phyloP scores from a whole-genome alignment of 37 sponge, comb jelly and placozoan genomes.

The Lycopodina hypogea region DNA sequence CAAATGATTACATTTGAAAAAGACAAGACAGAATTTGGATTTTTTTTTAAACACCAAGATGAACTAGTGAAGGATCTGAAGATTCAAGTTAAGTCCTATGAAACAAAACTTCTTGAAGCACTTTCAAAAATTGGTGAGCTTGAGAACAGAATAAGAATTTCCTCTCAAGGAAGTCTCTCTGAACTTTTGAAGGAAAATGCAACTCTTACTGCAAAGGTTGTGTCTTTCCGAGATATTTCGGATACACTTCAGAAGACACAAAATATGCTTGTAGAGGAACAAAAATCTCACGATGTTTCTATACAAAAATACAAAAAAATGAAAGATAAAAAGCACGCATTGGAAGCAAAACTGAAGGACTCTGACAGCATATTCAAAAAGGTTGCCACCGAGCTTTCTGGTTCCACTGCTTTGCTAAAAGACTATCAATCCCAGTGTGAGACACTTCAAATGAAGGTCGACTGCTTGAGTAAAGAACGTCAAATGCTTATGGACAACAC shows the following conservation, averaged over 20 bases:
- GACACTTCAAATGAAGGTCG: conserved; percentile 11
- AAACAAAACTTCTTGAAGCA: conserved; percentile 31
- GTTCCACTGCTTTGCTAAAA: conserved; percentile 28
- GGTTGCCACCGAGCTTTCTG: conserved; percentile 35
- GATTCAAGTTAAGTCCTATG: conserved; percentile 5
- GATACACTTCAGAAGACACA: background rate
- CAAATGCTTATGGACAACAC: background rate
- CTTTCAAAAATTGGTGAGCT: conserved; percentile 25
- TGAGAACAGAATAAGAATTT: conserved; percentile 16
- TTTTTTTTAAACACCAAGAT: conserved; percentile 12
- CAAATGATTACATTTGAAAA: conserved; percentile 40
- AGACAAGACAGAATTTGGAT: conserved; percentile 27
- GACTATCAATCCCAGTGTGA: conserved; percentile 34
- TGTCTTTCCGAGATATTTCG: conserved; percentile 7
- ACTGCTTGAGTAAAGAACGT: background rate
- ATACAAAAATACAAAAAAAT: conserved; percentile 2
- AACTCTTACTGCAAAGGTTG: conserved; percentile 11
- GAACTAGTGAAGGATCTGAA: conserved; percentile 16
- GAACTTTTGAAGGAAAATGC: background rate
- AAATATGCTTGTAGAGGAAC: conserved; percentile 25
- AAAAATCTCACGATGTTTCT: background rate
- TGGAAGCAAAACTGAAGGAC: conserved; percentile 33
- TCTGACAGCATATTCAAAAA: conserved; percentile 7
- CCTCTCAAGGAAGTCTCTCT: background rate
- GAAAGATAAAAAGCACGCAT: conserved; percentile 21